A percentile compares a stretch with the other conserved stretches of the same genome.
Evolutionary conservation across 2,888 invertebrate genomes (phyloP).

Genomic region (Rhimphoctona megacephalus): DNA sequence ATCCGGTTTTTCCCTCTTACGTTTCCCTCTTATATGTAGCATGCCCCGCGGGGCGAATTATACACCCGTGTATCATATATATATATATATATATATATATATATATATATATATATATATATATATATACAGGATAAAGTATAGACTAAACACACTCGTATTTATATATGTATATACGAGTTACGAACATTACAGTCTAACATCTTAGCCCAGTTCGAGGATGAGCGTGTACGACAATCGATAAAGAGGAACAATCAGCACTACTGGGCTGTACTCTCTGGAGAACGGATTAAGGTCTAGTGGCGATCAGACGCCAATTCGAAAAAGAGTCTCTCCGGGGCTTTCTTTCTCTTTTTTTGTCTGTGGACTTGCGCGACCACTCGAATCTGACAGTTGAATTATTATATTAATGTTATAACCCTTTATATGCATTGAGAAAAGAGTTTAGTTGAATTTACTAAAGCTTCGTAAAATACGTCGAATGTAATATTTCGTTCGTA

Average conservation of each 20-base stretch:
- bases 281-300: conserved; percentile 80
- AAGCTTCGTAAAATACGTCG: too few relatives aligned
- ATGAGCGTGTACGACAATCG: conserved; percentile 65
- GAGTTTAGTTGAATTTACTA: too few relatives aligned
- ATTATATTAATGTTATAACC: conserved; percentile 33
- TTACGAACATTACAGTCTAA: neutral
- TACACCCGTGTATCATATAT: neutral
- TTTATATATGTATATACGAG: neutral
- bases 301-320: conserved; percentile 78
- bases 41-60: conserved; percentile 24
- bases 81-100: neutral
- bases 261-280: conserved; percentile 70
- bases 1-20: conserved; percentile 55
- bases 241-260: conserved; percentile 76
- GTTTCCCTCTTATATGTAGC: conserved; percentile 20
- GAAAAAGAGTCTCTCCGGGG: conserved; percentile 48
- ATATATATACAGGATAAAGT: neutral
- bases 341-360: conserved; percentile 21
- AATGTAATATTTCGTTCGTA: too few relatives aligned
- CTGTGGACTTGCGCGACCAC: neutral
- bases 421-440: too few relatives aligned
- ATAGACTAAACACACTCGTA: neutral
- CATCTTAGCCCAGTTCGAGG: conserved; percentile 77
- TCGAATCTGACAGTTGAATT: conserved; percentile 21
- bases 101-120: neutral